Base-by-base conservation (phyloP, 2,113 vertebrate species). In the Bos indicus region DNA sequence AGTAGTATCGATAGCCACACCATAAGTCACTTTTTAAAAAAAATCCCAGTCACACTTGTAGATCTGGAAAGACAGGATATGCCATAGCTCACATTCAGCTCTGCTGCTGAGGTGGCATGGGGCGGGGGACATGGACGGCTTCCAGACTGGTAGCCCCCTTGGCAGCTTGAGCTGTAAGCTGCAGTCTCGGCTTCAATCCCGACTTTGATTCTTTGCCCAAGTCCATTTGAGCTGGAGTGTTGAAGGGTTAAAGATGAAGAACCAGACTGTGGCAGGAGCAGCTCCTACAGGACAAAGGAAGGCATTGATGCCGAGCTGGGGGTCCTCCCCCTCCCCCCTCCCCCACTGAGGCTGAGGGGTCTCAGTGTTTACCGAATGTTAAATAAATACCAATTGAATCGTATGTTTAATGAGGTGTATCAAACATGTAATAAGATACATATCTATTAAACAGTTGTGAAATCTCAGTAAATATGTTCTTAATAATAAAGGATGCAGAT, bases 401-500 rank as follows among this genome's bases (percentile, higher is more conserved):
- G 3, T 97, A 94, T 96, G 96, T 97, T 98, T 98, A 98, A 98
- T 98, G 98, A 98, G 97, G 98, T 98, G 98, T 98, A 98, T 97
- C 98, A 97, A 98, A 98, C 96, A 96, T 98, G 98, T 98, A 98
- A 98, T 98, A 97, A 98, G 98, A 98, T 97, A 98, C 96, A 96
- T 97, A 98, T 98, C 98, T 98, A 97, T 98, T 98, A 98, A 98
- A 98, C 96, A 98, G 96, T 98, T 98, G 96, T 98, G 98, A 98
- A 98, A 98, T 98, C 98, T 97, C 91, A 10, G 93, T 95, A 97
- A 98, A 98, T 98, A 97, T 97, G 98, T 98, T 98, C 98, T 97
- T 98, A 98, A 98, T 98, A 98, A 98, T 93, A 96, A 96, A 97
- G 97, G 96, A 96, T 97, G 64, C 98, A 98, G 98, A 98, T 98